Conservation (phyloP, 2,888 invertebrate species). For the Ceramica pisi region DNA sequence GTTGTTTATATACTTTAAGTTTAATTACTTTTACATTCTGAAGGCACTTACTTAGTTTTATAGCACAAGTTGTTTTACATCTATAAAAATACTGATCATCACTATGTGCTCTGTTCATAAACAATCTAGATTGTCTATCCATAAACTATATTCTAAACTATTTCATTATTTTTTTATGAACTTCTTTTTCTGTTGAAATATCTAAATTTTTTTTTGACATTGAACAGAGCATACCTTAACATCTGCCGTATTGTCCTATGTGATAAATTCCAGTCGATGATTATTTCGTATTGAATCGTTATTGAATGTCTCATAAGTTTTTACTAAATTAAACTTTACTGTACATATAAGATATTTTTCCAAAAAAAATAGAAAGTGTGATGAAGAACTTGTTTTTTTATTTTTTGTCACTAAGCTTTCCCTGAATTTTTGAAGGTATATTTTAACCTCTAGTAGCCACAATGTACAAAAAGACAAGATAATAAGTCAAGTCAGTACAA, state of each 20-base stretch:
- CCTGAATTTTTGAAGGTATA: too few species aligned
- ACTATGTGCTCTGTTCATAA: constrained; percentile 50
- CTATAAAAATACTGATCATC: constrained; percentile 48
- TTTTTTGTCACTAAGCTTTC: too few species aligned
- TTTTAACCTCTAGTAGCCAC: too few species aligned
- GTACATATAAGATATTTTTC: constrained; percentile 76
- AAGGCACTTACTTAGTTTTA: constrained; percentile 53
- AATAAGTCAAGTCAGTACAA: too few species aligned
- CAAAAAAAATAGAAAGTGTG: constrained; percentile 71
- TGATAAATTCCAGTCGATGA: constrained; percentile 52
- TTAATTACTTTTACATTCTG: constrained; percentile 57
- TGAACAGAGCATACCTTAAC: constrained; percentile 33
- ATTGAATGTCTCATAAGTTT: constrained; percentile 62
- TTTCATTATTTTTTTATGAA: not conserved
- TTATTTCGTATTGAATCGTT: constrained; percentile 59
- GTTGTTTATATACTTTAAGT: constrained; percentile 40
- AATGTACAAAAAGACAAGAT: too few species aligned
- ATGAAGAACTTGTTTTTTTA: constrained; percentile 58
- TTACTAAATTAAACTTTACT: constrained; percentile 70
- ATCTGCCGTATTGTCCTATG: constrained; percentile 6
- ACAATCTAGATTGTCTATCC: not conserved
- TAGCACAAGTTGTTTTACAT: constrained; percentile 56
- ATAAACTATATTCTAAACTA: constrained; percentile 5
- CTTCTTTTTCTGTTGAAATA: constrained; percentile 24
- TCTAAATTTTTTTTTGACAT: not conserved